Conservation (phyloP, 2,888 invertebrate genomes). For the Himalopsyche tibetana region DNA sequence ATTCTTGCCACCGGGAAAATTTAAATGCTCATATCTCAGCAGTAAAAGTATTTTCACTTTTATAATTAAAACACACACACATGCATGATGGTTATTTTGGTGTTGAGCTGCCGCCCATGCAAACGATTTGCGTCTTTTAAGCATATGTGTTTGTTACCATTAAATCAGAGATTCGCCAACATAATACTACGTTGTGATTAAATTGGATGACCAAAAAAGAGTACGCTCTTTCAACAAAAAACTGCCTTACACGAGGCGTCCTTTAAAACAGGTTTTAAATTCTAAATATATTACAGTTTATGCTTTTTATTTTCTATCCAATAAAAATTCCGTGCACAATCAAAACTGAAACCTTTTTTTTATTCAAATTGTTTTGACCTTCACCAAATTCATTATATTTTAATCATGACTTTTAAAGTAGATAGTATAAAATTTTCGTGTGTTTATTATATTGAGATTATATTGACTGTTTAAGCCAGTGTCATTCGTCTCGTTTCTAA, state of each 20-base stretch:
- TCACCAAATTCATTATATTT: too few relatives aligned
- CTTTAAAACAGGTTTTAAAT: constrained; percentile 14
- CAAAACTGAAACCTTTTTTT: too few relatives aligned
- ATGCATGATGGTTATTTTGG: neutral
- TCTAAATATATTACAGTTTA: neutral
- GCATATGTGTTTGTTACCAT: neutral
- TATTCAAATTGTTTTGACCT: too few relatives aligned
- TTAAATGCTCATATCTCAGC: neutral
- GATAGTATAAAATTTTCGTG: too few relatives aligned
- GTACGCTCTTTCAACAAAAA: neutral
- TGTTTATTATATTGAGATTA: too few relatives aligned
- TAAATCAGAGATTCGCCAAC: constrained; percentile 12
- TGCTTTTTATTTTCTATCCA: neutral
- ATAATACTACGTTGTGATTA: neutral
- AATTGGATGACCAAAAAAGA: neutral
- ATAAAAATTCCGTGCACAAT: too few relatives aligned
- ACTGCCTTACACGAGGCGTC: neutral
- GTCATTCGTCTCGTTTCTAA: too few relatives aligned
- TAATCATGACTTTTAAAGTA: too few relatives aligned
- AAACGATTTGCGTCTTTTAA: neutral
- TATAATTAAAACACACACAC: constrained; percentile 37
- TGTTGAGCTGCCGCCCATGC: constrained; percentile 2
- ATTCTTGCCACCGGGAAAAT: constrained; percentile 41
- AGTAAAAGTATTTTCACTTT: constrained; percentile 47
- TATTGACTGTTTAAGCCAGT: too few relatives aligned